Evolutionary conservation across 2,113 vertebrate species (phyloP), one percentile per base, ranked within the genome.

Genomic region (Mirza zaza): DNA sequence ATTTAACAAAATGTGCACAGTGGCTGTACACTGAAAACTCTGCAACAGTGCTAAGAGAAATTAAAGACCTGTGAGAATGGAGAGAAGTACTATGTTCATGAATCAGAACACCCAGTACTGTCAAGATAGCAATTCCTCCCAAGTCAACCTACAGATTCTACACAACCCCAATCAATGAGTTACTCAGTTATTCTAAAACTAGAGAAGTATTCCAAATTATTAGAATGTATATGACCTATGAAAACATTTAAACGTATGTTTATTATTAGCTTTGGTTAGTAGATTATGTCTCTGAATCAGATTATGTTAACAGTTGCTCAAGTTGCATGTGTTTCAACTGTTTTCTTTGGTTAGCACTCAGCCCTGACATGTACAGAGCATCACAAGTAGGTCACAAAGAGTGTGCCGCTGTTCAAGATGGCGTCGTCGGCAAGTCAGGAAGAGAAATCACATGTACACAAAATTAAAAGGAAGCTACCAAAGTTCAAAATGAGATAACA

Each of bases 241-340:
- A 48, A 32, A 32, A 39, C 12, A 0, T 4, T 2, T 20, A 12
- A 2, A 52, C 12, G 1, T 4, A 6, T 4, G 25, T 25, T 42
- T 32, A 20, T 6, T 1, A 23, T 6, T 65, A 39, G 81, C 73
- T 27, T 34, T 55, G 65, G 59, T 21, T 63, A 34, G 3, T 14
- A 9, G 52, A 18, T 0, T 9, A 0, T 0, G 3, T 12, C 83
- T 67, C 42, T 21, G 17, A 50, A 29, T 42, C 23, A 27, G 34
- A 23, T 65, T 17, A 39, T 6, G 13, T 15, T 23, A 39, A 50
- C 1, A 4, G 55, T 3, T 67, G 39, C 32, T 5, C 2, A 59
- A 7, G 15, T 0, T 17, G 17, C 23, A 7, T 0, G 2, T 45
- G 2, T 61, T 20, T 15, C 34, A 68, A 36, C 18, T 20, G 25